Base-by-base conservation (phyloP, 2,888 invertebrate genomes). In the Cyclophora punctaria region DNA sequence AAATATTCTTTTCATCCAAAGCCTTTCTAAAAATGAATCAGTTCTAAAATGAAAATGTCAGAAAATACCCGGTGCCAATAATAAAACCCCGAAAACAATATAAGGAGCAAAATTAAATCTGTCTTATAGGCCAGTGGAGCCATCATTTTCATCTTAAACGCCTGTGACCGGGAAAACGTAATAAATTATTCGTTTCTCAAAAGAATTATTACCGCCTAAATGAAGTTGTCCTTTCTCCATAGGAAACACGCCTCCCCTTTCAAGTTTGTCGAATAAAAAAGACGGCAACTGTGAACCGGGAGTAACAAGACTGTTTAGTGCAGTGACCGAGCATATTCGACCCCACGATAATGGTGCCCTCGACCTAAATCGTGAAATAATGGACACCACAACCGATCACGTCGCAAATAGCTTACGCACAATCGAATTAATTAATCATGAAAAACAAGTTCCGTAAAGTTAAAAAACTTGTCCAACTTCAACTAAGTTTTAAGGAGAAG, bases 341-440 rank as follows among this genome's bases (percentile, higher is more conserved):
- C 83, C 80, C 80, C 71, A 71, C 65, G 65, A 63, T 57, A 55
- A 62, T 62, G 63, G 64, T 61, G 69, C 77, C 76, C 71, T 75
- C 77, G 83, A 80, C 77, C 79, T 68, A 77, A 80, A 81, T 84
- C 73, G 75, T 71, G 69, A 73, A 80, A 79, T 83, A 84, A 84
- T 84, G 79, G 79, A 80, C 80, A 78, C 70, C 72, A 65, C 64
- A 73, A 74, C 65, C 75, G 75, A 79, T 77, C 78, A 73, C 73
- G 75, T 75, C 75, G 72, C 76, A 71, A 78, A 80, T 78, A 82
- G 78, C 79, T 79, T 73, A 79, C 75, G 79, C 75, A 85, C 82
- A 88, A 87, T 86, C 81, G 73, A 83, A 84, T 88, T 86, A 87
- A 88, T 88, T 88, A 86, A 87, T 88, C 87, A 85, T 77, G 75